Percentiles rank a stretch among this genome's conserved stretches.
These are phyloP conservation scores for Lycaon pictus DNA, from an alignment of 2,113 vertebrate genomes.

Conservation along the genomic window DNA sequence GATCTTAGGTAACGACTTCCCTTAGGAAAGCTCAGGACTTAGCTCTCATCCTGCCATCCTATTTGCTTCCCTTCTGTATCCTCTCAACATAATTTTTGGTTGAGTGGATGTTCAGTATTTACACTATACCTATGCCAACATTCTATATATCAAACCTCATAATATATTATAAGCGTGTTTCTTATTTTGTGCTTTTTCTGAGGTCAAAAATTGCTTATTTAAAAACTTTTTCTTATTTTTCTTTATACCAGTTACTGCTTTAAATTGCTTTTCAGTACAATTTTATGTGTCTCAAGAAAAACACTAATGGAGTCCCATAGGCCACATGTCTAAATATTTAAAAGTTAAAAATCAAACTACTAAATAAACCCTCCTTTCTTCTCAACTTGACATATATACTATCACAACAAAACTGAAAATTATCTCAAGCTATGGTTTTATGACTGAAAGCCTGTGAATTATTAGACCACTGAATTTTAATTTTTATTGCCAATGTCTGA, in stretches of 20 bases:
- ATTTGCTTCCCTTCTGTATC: not conserved
- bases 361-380: not conserved
- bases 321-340: not conserved
- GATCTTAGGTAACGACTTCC: not conserved
- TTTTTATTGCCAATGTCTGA: not conserved
- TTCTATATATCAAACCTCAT: not conserved
- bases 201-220: conserved; percentile 14
- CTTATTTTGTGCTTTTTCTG: not conserved
- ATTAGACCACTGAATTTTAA: not conserved
- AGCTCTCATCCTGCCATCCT: not conserved
- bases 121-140: not conserved
- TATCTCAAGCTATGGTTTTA: not conserved
- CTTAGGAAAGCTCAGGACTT: not conserved
- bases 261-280: not conserved
- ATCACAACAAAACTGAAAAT: not conserved
- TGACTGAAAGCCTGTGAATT: not conserved
- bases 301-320: not conserved
- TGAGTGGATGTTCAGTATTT: not conserved
- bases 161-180: not conserved
- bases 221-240: not conserved
- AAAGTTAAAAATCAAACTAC: not conserved
- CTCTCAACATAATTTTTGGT: not conserved
- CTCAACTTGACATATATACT: not conserved
- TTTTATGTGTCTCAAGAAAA: not conserved
- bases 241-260: not conserved